Conservation (phyloP, 2,113 vertebrate genomes). For the Stegostoma tigrinum region DNA sequence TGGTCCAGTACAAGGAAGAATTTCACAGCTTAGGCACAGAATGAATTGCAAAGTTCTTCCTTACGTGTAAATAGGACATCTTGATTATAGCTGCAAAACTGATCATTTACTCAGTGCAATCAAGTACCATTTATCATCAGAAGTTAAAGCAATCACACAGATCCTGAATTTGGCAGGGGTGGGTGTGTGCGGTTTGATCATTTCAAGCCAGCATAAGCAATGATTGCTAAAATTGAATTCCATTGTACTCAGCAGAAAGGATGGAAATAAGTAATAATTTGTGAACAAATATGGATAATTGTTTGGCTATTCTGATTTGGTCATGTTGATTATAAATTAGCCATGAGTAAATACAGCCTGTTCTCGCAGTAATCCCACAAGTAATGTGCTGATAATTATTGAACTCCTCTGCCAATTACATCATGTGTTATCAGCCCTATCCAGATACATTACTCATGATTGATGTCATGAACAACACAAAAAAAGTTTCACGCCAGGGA, state of each 20-base stretch:
- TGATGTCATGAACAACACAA: slow-evolving; percentile 72
- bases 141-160: neutral
- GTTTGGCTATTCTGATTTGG: slow-evolving; percentile 23
- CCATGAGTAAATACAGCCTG: slow-evolving; percentile 43
- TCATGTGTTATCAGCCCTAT: slow-evolving; percentile 77
- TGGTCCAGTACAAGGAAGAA: neutral
- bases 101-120: neutral
- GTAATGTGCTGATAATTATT: slow-evolving; percentile 68
- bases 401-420: slow-evolving; percentile 85
- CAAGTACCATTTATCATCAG: neutral
- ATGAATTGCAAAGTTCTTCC: neutral
- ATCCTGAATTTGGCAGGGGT: neutral
- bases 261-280: slow-evolving; percentile 18
- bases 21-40: neutral
- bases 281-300: neutral
- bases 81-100: neutral
- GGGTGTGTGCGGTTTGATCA: neutral
- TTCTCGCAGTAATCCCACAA: slow-evolving; percentile 56
- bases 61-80: neutral
- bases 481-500: slow-evolving; percentile 62
- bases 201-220: neutral
- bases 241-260: neutral
- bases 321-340: slow-evolving; percentile 43
- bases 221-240: slow-evolving; percentile 1
- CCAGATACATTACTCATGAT: slow-evolving; percentile 74